Evolutionary conservation across 2,888 invertebrate genomes (phyloP).

Genomic region (Scaptomyza tumidula): DNA sequence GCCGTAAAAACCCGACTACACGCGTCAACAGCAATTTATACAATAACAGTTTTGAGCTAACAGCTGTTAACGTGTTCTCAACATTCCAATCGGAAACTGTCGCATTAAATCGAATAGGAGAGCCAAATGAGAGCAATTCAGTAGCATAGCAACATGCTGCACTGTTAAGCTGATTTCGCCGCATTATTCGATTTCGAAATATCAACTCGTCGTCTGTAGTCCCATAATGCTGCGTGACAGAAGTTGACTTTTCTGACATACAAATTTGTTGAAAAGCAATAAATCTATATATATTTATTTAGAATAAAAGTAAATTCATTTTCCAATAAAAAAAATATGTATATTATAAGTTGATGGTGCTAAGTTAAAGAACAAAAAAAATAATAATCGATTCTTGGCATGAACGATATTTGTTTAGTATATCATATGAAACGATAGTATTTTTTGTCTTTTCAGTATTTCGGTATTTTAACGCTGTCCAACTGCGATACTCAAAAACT

Average conservation of each 20-base stretch:
- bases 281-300: neutral
- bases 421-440: neutral
- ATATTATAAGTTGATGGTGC: no score
- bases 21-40: conserved; percentile 63
- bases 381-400: neutral
- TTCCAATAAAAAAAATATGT: neutral
- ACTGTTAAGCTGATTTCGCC: conserved; percentile 32
- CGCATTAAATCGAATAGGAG: conserved; percentile 4
- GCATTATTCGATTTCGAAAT: conserved; percentile 26
- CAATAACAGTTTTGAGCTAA: conserved; percentile 53
- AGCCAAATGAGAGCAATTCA: conserved; percentile 18
- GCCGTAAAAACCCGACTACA: conserved; percentile 69
- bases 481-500: neutral
- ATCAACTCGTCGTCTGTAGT: neutral
- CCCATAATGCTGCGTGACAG: neutral
- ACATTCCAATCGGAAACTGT: conserved; percentile 21
- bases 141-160: conserved; percentile 37
- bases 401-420: neutral
- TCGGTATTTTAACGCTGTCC: conserved; percentile 1
- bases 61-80: conserved; percentile 51
- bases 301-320: neutral
- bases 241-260: neutral
- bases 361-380: no score
- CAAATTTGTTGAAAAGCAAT: neutral
- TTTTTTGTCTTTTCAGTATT: conserved; percentile 12